These are phyloP conservation scores for Chymomyza fuscimana DNA, from an alignment of 2,888 invertebrate species.

Conservation along the genomic window DNA sequence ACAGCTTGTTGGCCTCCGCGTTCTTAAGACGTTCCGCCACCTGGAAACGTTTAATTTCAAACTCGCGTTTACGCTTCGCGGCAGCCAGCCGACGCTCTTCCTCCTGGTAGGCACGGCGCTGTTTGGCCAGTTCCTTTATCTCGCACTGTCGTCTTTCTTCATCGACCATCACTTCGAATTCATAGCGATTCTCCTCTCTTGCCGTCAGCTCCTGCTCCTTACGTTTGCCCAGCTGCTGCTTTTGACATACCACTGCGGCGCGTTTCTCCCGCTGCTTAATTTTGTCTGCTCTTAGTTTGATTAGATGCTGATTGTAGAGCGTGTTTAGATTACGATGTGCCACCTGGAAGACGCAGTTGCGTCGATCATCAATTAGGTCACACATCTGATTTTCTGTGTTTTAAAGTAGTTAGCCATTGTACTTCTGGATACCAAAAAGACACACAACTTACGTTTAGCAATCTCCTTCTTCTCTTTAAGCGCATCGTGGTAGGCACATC, in stretches of 20 bases:
- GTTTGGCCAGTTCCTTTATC: conserved; percentile 16
- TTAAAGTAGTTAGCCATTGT: not conserved
- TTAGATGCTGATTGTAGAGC: conserved; percentile 24
- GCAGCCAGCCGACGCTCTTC: conserved; percentile 22
- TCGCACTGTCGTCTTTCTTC: conserved; percentile 38
- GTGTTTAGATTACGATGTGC: conserved; percentile 30
- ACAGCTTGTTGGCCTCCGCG: conserved; percentile 34
- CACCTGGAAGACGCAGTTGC: conserved; percentile 44
- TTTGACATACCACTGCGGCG: conserved; percentile 17
- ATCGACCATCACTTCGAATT: conserved; percentile 17
- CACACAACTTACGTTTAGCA: conserved; percentile 42
- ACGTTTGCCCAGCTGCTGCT: conserved; percentile 23
- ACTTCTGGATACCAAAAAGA: not conserved
- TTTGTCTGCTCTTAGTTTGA: conserved; percentile 14
- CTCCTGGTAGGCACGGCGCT: conserved; percentile 49
- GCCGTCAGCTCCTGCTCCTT: conserved; percentile 7
- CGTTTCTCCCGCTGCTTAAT: conserved; percentile 1
- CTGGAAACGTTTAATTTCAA: conserved; percentile 50
- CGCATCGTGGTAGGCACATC: conserved; percentile 40
- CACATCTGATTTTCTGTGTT: conserved; percentile 43
- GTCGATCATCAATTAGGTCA: conserved; percentile 53
- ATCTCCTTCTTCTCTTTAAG: conserved; percentile 40
- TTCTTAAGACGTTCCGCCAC: conserved; percentile 48
- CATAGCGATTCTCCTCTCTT: not conserved
- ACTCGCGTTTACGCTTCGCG: conserved; percentile 6